Conservation (phyloP, 2,113 vertebrate species). For the Ploceus nigricollis region DNA sequence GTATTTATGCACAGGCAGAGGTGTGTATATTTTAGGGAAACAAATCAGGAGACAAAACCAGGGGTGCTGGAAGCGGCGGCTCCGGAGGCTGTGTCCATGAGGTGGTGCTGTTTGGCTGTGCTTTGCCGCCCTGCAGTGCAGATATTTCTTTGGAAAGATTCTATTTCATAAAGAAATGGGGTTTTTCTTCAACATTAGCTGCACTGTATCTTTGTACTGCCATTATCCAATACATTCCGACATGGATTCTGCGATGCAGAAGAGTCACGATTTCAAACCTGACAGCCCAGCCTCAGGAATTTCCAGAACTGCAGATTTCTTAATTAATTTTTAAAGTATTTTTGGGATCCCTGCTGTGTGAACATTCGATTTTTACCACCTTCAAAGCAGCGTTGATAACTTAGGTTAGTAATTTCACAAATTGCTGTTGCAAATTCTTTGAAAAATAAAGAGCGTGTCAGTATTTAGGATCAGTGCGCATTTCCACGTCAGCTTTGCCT, state of each 20-base stretch:
- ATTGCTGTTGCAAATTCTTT: neutral
- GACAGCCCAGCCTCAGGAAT: neutral
- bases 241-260: neutral
- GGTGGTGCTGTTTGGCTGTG: constrained; percentile 86
- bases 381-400: neutral
- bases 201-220: constrained; percentile 3
- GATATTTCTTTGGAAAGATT: neutral
- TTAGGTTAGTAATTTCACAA: neutral
- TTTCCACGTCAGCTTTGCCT: neutral
- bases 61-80: neutral
- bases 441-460: neutral
- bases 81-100: constrained; percentile 66
- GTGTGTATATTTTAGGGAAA: neutral
- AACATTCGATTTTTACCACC: neutral
- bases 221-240: constrained; percentile 6
- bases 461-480: neutral
- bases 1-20: neutral
- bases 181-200: constrained; percentile 49
- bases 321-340: constrained; percentile 25
- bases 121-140: constrained; percentile 55
- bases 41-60: constrained; percentile 37
- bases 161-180: constrained; percentile 23
- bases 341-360: constrained; percentile 2
- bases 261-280: neutral
- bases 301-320: neutral